Conservation (phyloP, 2,888 invertebrate genomes). For the Notocelia uddmanniana region DNA sequence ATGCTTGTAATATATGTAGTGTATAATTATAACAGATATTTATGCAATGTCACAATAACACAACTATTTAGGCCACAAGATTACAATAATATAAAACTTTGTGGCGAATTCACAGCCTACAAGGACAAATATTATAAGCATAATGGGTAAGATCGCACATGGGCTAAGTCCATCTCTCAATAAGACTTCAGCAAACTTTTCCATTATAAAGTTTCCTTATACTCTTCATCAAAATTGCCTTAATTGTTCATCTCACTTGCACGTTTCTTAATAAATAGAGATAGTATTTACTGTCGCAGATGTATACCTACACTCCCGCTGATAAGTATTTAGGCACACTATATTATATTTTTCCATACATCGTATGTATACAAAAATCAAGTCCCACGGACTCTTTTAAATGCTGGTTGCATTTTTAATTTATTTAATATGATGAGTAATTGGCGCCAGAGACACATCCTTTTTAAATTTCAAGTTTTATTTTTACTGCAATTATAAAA, state of each 20-base stretch:
- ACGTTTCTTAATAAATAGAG: neutral
- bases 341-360: too few relatives aligned
- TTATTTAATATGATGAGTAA: too few relatives aligned
- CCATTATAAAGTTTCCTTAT: neutral
- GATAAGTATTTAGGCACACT: too few relatives aligned
- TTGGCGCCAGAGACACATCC: too few relatives aligned
- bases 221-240: too few relatives aligned
- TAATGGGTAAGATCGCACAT: slow-evolving; percentile 1
- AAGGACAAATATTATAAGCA: slow-evolving; percentile 15
- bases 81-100: slow-evolving; percentile 34
- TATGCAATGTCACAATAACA: slow-evolving; percentile 33
- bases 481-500: too few relatives aligned
- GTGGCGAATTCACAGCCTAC: slow-evolving; percentile 41
- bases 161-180: neutral
- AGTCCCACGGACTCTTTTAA: too few relatives aligned
- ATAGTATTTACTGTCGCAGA: neutral
- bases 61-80: slow-evolving; percentile 41
- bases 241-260: neutral
- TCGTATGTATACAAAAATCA: too few relatives aligned
- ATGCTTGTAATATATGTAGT: slow-evolving; percentile 22
- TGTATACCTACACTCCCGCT: too few relatives aligned
- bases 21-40: slow-evolving; percentile 30
- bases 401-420: too few relatives aligned
- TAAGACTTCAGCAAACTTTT: neutral
- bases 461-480: too few relatives aligned